Evolutionary conservation across 2,113 vertebrate species (phyloP).

Genomic region (Cathartes aura): DNA sequence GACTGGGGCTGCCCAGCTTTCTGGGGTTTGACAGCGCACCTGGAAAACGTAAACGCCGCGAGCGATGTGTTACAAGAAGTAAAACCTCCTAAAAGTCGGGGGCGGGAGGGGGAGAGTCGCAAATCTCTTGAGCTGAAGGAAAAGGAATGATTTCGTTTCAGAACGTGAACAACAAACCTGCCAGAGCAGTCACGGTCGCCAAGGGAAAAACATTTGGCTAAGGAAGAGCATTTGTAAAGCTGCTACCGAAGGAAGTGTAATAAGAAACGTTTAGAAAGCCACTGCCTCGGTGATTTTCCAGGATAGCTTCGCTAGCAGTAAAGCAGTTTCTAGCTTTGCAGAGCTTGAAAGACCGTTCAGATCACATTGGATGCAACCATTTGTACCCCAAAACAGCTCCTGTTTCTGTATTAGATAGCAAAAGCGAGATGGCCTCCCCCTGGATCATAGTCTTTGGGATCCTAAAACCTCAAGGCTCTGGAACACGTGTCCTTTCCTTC

Average conservation of each 20-base stretch:
- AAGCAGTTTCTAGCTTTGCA: background rate
- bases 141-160: background rate
- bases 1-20: background rate
- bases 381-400: background rate
- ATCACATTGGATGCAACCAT: accelerated
- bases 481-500: background rate
- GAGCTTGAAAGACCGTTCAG: background rate
- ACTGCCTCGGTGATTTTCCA: conserved; percentile 31
- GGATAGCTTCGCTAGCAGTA: background rate
- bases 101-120: background rate
- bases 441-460: accelerated
- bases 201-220: conserved; percentile 35
- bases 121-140: background rate
- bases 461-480: background rate
- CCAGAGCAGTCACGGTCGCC: background rate
- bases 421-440: background rate
- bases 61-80: background rate
- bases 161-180: background rate
- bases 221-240: conserved; percentile 5
- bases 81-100: background rate
- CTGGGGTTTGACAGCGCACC: background rate
- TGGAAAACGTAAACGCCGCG: background rate
- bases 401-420: accelerated
- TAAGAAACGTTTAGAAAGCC: background rate
- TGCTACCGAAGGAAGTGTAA: conserved; percentile 2